Evolutionary conservation across 2,888 invertebrate species (phyloP).

Genomic region (Coenonympha glycerion): DNA sequence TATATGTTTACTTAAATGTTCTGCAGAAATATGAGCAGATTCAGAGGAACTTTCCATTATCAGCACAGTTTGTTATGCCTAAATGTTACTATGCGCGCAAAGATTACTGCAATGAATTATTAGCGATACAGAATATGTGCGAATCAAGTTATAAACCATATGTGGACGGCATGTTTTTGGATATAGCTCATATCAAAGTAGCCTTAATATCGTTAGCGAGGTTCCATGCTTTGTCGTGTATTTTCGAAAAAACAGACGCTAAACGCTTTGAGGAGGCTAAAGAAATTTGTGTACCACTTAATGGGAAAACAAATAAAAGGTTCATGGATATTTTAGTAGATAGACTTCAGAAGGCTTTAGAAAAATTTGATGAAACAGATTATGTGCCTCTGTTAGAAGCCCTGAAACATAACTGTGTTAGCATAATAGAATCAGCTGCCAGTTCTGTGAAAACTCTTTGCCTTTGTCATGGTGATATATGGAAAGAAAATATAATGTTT

Average conservation of each 20-base stretch:
- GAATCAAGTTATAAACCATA: slow-evolving; percentile 46
- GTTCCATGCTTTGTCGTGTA: slow-evolving; percentile 59
- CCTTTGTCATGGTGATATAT: slow-evolving; percentile 66
- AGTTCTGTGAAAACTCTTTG: slow-evolving; percentile 40
- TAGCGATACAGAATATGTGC: slow-evolving; percentile 58
- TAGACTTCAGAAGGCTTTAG: slow-evolving; percentile 52
- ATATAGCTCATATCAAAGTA: slow-evolving; percentile 47
- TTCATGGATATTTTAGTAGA: slow-evolving; percentile 53
- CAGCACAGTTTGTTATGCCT: slow-evolving; percentile 41
- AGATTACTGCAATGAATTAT: slow-evolving; percentile 53
- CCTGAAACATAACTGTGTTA: slow-evolving; percentile 41
- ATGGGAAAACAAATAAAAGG: slow-evolving; percentile 44
- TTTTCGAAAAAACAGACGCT: slow-evolving; percentile 39
- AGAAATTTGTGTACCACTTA: slow-evolving; percentile 48
- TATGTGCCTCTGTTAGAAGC: slow-evolving; percentile 42
- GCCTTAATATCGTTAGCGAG: slow-evolving; percentile 51
- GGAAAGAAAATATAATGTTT: slow-evolving; percentile 68
- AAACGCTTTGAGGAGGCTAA: slow-evolving; percentile 40
- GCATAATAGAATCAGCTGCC: slow-evolving; percentile 38
- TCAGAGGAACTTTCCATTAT: slow-evolving; percentile 31
- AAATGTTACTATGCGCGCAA: slow-evolving; percentile 47
- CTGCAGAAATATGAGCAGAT: slow-evolving; percentile 42
- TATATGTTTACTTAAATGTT: slow-evolving; percentile 52
- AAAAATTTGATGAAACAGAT: slow-evolving; percentile 42
- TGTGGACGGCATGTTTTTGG: slow-evolving; percentile 42